Evolutionary conservation across 1,140 invertebrate species (phyloP), one percentile per base, ranked within the genome.

Genomic region (Drosophila gunungcola): DNA sequence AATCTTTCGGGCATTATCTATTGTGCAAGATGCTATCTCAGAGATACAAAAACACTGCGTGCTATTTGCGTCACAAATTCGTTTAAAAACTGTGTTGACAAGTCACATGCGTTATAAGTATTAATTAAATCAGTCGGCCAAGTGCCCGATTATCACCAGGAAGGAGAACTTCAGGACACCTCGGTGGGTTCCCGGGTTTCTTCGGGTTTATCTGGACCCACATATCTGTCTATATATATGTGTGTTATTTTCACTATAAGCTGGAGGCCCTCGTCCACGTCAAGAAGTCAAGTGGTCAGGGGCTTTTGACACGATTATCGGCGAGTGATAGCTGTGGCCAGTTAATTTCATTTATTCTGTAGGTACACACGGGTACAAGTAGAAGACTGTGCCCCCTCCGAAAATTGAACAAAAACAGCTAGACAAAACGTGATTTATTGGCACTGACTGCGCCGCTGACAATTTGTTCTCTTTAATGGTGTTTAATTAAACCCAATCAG

Each of bases 401-500:
- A 63, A 73, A 52, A 84, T 72, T 45, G 57, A 52, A 85, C 73
- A 80, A 73, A 85, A 75, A 85, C 86, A 90, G 78, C 65, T 70
- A 73, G 78, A 90, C 86, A 82, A 82, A 82, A 77, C 78, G 67
- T 90, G 81, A 90, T 90, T 82, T 90, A 82, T 81, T 76, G 60
- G 63, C 62, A 52, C 65, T 67, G 58, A 45, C 64, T 78, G 60
- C 38, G 63, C 34, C 48, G 74, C 79, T 88, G 83, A 88, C 84
- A 88, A 80, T 88, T 64, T 80, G 75, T 78, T 82, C 73, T 80
- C 61, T 75, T 89, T 89, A 89, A 90, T 89, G 73, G 80, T 80
- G 84, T 89, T 89, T 89, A 89, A 89, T 89, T 89, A 89, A 89
- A 84, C 54, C 77, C 81, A 89, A 89, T 89, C 84, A 88, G 80